A percentile compares a stretch with the other conserved stretches of the same genome.
phyloP scores from a whole-genome alignment of 1,140 invertebrate species.

The Hypsibius dujardini region DNA sequence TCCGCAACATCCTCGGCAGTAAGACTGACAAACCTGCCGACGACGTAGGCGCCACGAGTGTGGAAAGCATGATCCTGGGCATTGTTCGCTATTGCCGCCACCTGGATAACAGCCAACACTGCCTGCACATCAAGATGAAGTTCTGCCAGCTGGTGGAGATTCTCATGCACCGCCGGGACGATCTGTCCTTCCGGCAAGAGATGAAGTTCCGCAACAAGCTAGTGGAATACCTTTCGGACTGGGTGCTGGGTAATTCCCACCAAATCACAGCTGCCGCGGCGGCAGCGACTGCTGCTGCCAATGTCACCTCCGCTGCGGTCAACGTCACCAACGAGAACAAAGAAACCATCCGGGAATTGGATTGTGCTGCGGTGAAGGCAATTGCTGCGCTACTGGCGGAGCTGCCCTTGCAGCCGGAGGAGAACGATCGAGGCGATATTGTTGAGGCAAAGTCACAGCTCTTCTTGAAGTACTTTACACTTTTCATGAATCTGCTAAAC shows the following conservation, averaged over 20 bases:
- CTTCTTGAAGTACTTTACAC: conserved; percentile 84
- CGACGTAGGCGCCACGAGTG: conserved; percentile 76
- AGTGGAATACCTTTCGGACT: conserved; percentile 91
- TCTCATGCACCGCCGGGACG: conserved; percentile 87
- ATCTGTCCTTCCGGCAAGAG: conserved; percentile 86
- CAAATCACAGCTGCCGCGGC: conserved; percentile 51
- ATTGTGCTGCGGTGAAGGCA: conserved; percentile 94
- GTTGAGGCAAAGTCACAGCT: conserved; percentile 97
- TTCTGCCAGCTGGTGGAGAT: conserved; percentile 86
- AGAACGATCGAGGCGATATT: conserved; percentile 82
- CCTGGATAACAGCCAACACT: conserved; percentile 75
- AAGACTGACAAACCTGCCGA: conserved; percentile 58
- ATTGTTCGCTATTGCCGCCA: conserved; percentile 90
- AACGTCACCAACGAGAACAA: conserved; percentile 20
- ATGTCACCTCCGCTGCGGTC: conserved; percentile 50
- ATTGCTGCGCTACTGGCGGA: conserved; percentile 75
- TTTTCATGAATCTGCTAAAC: conserved; percentile 93
- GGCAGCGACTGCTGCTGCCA: conserved; percentile 44
- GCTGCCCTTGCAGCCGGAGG: conserved; percentile 83
- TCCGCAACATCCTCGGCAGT: conserved; percentile 87
- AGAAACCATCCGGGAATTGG: conserved; percentile 50
- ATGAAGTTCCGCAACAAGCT: conserved; percentile 94
- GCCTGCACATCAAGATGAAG: conserved; percentile 87
- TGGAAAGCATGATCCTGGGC: conserved; percentile 84
- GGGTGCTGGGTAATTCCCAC: conserved; percentile 85